Evolutionary conservation across 2,113 vertebrate species (phyloP).

Genomic region (Gavialis gangeticus): DNA sequence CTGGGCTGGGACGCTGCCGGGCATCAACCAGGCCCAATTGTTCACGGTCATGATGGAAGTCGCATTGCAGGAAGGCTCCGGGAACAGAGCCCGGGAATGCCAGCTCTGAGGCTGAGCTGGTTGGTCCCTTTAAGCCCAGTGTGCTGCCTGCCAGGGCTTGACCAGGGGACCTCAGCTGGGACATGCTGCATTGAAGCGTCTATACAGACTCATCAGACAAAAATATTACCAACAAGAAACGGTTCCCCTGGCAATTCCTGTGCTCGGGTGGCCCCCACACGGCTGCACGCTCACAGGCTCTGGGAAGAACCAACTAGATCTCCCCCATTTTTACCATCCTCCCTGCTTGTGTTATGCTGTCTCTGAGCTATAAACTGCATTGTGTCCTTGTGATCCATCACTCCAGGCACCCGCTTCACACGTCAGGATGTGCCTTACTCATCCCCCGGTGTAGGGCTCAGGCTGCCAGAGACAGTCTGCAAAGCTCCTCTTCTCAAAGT

Average conservation of each 20-base stretch:
- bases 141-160: neutral
- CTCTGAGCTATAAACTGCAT: accelerated
- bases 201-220: neutral
- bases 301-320: neutral
- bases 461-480: too few relatives aligned
- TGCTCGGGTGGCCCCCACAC: accelerated
- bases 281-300: accelerated
- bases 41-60: too few relatives aligned
- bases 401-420: too few relatives aligned
- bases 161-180: neutral
- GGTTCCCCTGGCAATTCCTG: too few relatives aligned
- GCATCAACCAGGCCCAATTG: too few relatives aligned
- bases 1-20: too few relatives aligned
- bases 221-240: neutral
- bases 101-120: neutral
- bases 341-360: accelerated
- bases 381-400: neutral
- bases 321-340: neutral
- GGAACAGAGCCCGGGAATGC: too few relatives aligned
- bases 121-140: neutral
- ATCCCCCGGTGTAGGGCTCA: too few relatives aligned
- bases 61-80: too few relatives aligned
- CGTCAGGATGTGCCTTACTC: too few relatives aligned
- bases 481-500: too few relatives aligned
- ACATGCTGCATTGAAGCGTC: neutral